Evolutionary conservation across 2,888 invertebrate species (phyloP).

Genomic region (Cremastobaeus sp.): DNA sequence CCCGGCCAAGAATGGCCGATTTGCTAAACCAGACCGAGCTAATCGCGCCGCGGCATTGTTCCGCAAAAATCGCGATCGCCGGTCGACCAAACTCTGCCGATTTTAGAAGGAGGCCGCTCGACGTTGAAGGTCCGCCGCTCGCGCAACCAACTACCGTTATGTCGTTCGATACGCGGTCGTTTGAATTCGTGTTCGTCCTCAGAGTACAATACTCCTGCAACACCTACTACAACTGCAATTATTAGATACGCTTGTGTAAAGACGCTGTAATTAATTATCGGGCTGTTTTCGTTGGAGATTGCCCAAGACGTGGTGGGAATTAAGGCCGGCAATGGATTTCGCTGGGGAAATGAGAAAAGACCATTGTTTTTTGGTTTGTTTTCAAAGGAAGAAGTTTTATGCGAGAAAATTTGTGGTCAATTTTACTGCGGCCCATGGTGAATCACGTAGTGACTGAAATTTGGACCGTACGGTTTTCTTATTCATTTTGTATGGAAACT

Average conservation of each 20-base stretch:
- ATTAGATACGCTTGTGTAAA: conserved; percentile 6
- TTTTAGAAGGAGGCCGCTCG: conserved; percentile 29
- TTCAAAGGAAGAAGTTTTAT: no score
- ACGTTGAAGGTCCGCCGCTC: conserved; percentile 45
- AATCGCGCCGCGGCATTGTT: conserved; percentile 31
- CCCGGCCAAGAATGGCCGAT: conserved; percentile 26
- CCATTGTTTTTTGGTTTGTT: no score
- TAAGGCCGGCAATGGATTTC: no score
- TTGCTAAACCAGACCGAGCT: conserved; percentile 33
- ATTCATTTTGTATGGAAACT: no score
- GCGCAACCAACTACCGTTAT: conserved; percentile 55
- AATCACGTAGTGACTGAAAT: no score
- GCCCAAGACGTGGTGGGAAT: background rate
- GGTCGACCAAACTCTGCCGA: conserved; percentile 20
- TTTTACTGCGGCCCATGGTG: no score
- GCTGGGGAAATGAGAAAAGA: no score
- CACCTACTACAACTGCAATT: conserved; percentile 15
- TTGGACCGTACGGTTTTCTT: no score
- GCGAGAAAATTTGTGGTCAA: no score
- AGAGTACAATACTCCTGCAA: conserved; percentile 32
- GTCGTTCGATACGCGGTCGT: conserved; percentile 51
- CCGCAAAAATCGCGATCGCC: conserved; percentile 20
- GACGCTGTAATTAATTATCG: conserved; percentile 16
- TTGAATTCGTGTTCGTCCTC: conserved; percentile 48
- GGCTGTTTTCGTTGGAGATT: background rate